These are phyloP conservation scores for Salmo trutta DNA, from an alignment of 2,797 vertebrate species.

Conservation along the genomic window DNA sequence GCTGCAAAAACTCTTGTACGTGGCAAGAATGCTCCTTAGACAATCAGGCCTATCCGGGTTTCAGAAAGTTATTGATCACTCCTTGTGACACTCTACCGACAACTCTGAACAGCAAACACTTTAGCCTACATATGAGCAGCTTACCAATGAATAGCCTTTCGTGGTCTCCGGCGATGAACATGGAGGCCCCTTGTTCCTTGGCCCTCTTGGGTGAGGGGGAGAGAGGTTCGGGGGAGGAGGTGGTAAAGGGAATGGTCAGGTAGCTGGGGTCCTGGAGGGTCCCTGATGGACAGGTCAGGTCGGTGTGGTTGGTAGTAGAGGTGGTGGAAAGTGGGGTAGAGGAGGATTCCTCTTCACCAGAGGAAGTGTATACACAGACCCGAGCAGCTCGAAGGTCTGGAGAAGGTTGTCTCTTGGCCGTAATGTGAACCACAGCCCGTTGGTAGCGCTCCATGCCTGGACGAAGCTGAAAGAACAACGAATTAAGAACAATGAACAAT, in stretches of 20 bases:
- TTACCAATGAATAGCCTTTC: conserved; percentile 80
- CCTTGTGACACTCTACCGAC: background rate
- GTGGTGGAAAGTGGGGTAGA: conserved; percentile 24
- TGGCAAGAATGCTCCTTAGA: background rate
- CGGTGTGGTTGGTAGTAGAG: background rate
- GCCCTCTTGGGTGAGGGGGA: conserved; percentile 66
- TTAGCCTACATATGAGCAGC: background rate
- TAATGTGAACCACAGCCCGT: conserved; percentile 80
- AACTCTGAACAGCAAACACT: background rate
- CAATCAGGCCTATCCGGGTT: background rate
- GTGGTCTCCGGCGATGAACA: conserved; percentile 79
- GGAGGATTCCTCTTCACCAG: conserved; percentile 33
- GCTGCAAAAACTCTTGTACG: background rate
- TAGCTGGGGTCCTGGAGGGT: conserved; percentile 60
- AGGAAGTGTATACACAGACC: conserved; percentile 23
- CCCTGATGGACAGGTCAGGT: conserved; percentile 49
- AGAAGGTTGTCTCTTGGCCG: conserved; percentile 60
- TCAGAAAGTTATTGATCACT: background rate
- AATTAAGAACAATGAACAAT: background rate
- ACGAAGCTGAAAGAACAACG: conserved; percentile 70
- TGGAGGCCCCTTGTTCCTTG: conserved; percentile 69
- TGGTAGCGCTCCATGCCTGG: conserved; percentile 83
- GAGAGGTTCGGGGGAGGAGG: conserved; percentile 33
- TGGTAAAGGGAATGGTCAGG: conserved; percentile 58
- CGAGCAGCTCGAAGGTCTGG: conserved; percentile 36